Evolutionary conservation across 1,140 invertebrate species (phyloP), one percentile per base, ranked within the genome.

Genomic region (Ectropis grisescens): DNA sequence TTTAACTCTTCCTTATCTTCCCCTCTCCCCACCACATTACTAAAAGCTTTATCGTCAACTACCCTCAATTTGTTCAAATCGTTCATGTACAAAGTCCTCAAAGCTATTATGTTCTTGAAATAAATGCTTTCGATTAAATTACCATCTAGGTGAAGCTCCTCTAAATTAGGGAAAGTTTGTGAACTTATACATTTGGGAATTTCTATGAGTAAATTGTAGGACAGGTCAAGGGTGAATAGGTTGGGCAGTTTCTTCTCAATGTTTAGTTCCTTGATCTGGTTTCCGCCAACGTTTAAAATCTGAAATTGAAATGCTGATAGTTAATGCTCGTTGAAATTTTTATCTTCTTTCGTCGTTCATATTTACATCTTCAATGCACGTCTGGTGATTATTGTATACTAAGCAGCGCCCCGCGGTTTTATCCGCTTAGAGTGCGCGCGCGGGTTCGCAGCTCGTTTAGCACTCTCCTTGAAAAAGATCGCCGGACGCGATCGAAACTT

Each of bases 241-340:
- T 64, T 67, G 9, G 57, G 49, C 12, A 82, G 24, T 45, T 76
- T 71, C 11, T 65, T 74, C 15, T 58, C 34, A 5, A 76, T 52
- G 10, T 68, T 45, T 8, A 81, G 50, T 11, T 70, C 60, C 46
- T 68, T 68, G 29, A 84, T 47, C 41, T 75, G 60, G 33, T 84
- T 84, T 1, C 69, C 66, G 2, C 71, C 78, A 10, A 82, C 59
- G 36, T 71, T 79, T 35, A 84, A 47, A 22, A 68, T 49, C 79
- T 82, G 58, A 3, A 80, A 54, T 12, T 22, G 7, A 32, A 44
- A 58, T 29, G 33, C 30, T 29, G 2, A 10, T 19, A 15, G 16
- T 29, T 22, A 12, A 11, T 33, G 39, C 3, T 25, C 3, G 11
- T 15, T 27, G 11, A 27, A 15, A 10, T 19, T 10, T 11, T 22